Evolutionary conservation across 1,140 invertebrate genomes (phyloP).

Genomic region (Arion vulgaris): DNA sequence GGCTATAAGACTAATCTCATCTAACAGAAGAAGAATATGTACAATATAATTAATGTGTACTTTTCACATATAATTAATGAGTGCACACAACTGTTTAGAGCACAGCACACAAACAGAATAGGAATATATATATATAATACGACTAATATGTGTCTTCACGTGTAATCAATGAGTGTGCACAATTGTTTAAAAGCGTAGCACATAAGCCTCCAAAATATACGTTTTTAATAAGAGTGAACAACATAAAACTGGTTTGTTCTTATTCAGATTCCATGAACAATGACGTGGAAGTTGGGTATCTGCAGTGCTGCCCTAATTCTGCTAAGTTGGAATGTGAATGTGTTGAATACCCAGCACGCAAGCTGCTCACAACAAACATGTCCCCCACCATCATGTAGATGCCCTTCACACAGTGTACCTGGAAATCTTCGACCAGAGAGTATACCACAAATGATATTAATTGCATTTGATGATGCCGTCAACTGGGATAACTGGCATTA

Average conservation of each 20-base stretch:
- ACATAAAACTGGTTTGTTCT: too few species aligned
- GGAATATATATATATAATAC: too few species aligned
- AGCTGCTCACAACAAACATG: constrained; percentile 76
- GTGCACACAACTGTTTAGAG: too few species aligned
- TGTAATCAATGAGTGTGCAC: too few species aligned
- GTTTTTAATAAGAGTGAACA: neutral
- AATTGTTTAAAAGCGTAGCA: too few species aligned
- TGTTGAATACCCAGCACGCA: neutral
- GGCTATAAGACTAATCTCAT: too few species aligned
- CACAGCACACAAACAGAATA: too few species aligned
- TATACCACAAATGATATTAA: constrained; percentile 62
- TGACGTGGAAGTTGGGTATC: neutral
- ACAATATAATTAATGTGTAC: too few species aligned
- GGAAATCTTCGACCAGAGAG: constrained; percentile 44
- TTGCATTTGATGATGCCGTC: constrained; percentile 63
- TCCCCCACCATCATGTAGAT: constrained; percentile 94
- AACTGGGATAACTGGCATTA: constrained; percentile 54
- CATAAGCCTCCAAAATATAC: neutral
- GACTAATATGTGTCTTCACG: too few species aligned
- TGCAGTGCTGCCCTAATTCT: neutral
- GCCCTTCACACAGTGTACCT: constrained; percentile 77
- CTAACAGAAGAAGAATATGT: too few species aligned
- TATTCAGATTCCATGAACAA: neutral
- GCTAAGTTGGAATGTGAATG: neutral
- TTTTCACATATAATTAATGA: too few species aligned